phyloP scores from a whole-genome alignment of 2,113 vertebrate species.

The Hassar affinis region DNA sequence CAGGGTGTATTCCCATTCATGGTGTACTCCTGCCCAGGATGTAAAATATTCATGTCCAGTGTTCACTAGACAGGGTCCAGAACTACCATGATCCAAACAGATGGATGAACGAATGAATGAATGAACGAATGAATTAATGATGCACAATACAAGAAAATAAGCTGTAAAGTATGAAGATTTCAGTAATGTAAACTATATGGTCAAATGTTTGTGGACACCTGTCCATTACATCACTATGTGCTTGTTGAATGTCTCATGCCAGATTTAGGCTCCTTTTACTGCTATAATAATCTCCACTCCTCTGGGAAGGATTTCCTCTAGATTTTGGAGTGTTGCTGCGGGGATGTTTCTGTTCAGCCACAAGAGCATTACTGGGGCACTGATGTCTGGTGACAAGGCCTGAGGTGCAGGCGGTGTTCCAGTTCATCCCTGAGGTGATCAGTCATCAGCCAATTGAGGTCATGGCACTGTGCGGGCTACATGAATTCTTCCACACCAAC shows the following conservation, averaged over 20 bases:
- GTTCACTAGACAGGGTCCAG: neutral
- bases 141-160: neutral
- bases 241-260: neutral
- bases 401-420: neutral
- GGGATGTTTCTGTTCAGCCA: neutral
- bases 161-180: neutral
- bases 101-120: neutral
- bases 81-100: neutral
- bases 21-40: neutral
- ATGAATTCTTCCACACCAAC: no score
- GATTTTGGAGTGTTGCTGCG: neutral
- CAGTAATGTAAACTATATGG: neutral
- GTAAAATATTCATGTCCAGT: neutral
- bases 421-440: neutral
- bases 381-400: neutral
- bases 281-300: neutral
- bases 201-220: neutral
- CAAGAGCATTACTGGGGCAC: neutral
- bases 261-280: neutral
- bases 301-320: neutral
- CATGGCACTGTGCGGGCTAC: no score
- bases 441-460: neutral
- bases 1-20: neutral
- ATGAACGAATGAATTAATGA: neutral
- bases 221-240: neutral